Base-by-base conservation (phyloP, 2,113 vertebrate genomes). In the Stigmatopora argus region DNA sequence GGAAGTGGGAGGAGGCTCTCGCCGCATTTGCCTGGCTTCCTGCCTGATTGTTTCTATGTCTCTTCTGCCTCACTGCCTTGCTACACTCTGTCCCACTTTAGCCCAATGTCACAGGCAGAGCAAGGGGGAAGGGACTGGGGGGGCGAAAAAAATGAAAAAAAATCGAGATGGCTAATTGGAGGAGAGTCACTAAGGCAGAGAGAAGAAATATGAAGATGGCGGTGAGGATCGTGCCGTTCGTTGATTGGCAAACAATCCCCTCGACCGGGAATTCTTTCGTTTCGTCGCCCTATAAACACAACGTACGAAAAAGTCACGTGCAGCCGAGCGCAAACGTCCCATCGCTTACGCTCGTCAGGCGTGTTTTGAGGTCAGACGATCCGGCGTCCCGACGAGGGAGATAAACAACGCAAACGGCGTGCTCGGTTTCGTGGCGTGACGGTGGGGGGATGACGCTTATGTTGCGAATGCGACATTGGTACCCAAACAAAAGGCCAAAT, bases 31-130 rank as follows among this genome's bases (percentile, higher is more conserved):
- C 38, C 66, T 81, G 64, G 62, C 53, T 70, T 78, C 71, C 71
- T 76, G 75, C 77, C 80, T 73, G 75, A 78, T 76, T 86, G 85
- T 85, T 82, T 86, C 78, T 75, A 78, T 77, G 79, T 86, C 86
- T 87, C 86, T 88, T 88, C 86, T 87, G 86, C 86, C 84, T 88
- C 81, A 83, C 74, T 87, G 78, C 81, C 78, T 78, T 65, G 70
- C 85, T 78, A 82, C 79, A 88, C 85, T 84, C 81, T 88, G 88
- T 88, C 86, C 88, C 88, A 89, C 85, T 87, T 89, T 84, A 88
- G 82, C 75, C 88, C 88, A 87, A 86, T 84, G 86, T 88, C 85
- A 85, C 84, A 79, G 78, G 64, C 80, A 75, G 67, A 83, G 78
- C 73, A 83, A 81, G 82, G 83, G 85, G 86, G 80, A 80, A 77